Conservation (phyloP, 2,888 invertebrate species). For the Siphlonurus alternatus region DNA sequence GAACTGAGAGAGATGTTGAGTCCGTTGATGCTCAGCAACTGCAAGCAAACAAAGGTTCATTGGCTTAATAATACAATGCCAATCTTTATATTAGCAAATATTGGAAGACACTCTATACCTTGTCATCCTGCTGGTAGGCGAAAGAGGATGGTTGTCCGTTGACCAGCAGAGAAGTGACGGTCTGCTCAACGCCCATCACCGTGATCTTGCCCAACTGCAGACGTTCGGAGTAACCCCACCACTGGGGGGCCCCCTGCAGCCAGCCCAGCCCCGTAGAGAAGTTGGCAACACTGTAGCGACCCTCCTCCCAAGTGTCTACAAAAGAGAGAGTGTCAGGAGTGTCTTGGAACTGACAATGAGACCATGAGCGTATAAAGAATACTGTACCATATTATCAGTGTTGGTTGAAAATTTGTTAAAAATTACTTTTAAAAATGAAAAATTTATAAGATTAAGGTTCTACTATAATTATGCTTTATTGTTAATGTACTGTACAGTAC, state of each 20-base stretch:
- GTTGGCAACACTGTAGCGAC: constrained; percentile 19
- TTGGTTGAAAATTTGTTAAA: no score
- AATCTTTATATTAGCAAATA: neutral
- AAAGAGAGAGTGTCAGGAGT: constrained; percentile 6
- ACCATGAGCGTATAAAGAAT: no score
- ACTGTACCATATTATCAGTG: no score
- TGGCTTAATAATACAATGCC: neutral
- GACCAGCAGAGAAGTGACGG: neutral
- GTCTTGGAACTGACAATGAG: no score
- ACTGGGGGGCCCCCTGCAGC: neutral
- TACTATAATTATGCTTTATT: no score
- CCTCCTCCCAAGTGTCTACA: constrained; percentile 20
- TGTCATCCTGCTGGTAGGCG: neutral
- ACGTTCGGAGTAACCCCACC: neutral
- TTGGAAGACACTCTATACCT: neutral
- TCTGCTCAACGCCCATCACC: neutral
- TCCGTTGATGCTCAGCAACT: neutral
- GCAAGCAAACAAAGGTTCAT: neutral
- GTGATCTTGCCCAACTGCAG: neutral
- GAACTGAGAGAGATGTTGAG: neutral
- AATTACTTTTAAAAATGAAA: no score
- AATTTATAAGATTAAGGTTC: no score
- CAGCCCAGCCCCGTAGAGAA: constrained; percentile 18
- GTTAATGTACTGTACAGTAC: no score
- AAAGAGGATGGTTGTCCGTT: neutral